A percentile compares a stretch with the other conserved stretches of the same genome.
Evolutionary conservation across 1,140 invertebrate genomes (phyloP).

Genomic region (Zaprionus taronus): DNA sequence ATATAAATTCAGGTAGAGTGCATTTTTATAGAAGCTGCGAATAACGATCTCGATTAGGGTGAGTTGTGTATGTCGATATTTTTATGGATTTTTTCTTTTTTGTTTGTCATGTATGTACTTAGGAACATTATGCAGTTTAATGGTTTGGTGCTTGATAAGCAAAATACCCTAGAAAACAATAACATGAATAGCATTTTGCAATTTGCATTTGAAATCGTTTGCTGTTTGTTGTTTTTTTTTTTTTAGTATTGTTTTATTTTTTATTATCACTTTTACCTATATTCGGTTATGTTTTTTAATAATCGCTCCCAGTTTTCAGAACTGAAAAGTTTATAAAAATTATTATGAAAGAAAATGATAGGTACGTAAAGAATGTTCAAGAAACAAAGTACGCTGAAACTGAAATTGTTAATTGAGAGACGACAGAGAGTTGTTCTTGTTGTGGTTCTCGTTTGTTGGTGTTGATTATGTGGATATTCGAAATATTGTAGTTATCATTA

Average conservation of each 20-base stretch:
- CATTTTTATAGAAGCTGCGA: slow-evolving; percentile 60
- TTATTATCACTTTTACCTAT: slow-evolving; percentile 81
- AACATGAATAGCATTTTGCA: slow-evolving; percentile 58
- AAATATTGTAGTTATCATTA: not conserved
- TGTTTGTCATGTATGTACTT: slow-evolving; percentile 52
- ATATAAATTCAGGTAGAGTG: slow-evolving; percentile 47
- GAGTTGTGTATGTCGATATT: slow-evolving; percentile 24
- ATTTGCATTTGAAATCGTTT: slow-evolving; percentile 61
- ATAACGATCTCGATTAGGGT: slow-evolving; percentile 59
- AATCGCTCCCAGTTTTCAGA: slow-evolving; percentile 85
- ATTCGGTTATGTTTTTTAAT: slow-evolving; percentile 85
- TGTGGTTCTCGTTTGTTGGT: slow-evolving; percentile 22
- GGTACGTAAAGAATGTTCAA: slow-evolving; percentile 46
- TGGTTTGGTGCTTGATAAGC: slow-evolving; percentile 49
- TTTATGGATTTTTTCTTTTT: slow-evolving; percentile 1
- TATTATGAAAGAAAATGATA: slow-evolving; percentile 78
- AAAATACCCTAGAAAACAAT: slow-evolving; percentile 49
- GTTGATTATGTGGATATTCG: slow-evolving; percentile 20
- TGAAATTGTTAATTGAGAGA: slow-evolving; percentile 49
- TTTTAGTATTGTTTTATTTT: slow-evolving; percentile 29
- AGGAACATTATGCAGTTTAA: slow-evolving; percentile 43
- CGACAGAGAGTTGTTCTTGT: slow-evolving; percentile 20
- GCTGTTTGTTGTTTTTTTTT: slow-evolving; percentile 43
- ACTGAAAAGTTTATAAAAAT: slow-evolving; percentile 84
- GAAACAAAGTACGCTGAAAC: slow-evolving; percentile 64